Base-by-base conservation (phyloP, 2,797 vertebrate genomes). In the Vireo griseus region DNA sequence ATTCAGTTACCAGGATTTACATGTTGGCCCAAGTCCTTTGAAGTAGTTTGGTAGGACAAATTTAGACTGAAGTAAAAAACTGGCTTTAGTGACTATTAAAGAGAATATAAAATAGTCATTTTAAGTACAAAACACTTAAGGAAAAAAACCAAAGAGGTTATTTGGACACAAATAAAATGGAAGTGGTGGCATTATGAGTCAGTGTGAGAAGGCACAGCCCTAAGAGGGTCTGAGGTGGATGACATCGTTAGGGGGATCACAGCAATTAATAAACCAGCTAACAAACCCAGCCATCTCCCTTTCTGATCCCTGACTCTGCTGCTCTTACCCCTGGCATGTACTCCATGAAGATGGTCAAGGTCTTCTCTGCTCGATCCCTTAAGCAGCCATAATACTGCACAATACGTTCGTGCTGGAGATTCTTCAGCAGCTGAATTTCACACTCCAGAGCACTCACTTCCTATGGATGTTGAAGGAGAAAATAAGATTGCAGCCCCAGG, bases 341-440 rank as follows among this genome's bases (percentile, higher is more conserved):
- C 97, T 99, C 99, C 99, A 99, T 99, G 96, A 99, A 99, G 96
- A 99, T 99, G 59, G 99, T 99, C 92, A 99, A 98, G 11, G 99
- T 99, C 97, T 99, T 99, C 97, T 99, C 99, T 1, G 98, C 98
- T 84, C 98, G 98, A 94, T 99, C 99, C 96, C 99, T 98, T 95
- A 99, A 97, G 84, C 99, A 99, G 95, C 99, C 99, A 0, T 99
- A 99, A 94, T 99, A 99, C 96, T 99, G 99, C 77, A 99, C 99
- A 3, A 99, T 99, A 7, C 99, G 98, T 39, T 99, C 99, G 0
- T 99, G 99, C 87, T 99, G 99, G 65, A 99, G 98, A 39, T 99
- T 99, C 97, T 99, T 99, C 97, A 99, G 98, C 96, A 99, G 92
- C 98, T 99, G 99, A 97, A 99, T 99, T 97, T 99, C 99, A 79